Evolutionary conservation across 2,888 invertebrate genomes (phyloP), one percentile per base, ranked within the genome.

Genomic region (Troides aeacus): DNA sequence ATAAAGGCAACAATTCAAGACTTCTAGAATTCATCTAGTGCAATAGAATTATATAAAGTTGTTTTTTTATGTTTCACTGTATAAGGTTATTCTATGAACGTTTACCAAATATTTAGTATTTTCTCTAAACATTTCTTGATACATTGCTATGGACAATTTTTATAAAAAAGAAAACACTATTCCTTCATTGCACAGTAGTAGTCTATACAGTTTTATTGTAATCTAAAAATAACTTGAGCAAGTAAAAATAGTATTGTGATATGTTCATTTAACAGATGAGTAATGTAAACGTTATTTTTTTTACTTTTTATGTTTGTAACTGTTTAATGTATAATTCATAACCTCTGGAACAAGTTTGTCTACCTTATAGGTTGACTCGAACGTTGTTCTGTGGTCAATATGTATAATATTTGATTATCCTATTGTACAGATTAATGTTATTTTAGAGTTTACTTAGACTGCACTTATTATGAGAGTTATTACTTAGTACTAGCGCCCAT

Each of bases 81-180:
- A 72, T 73, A 59, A 70, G 71, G 68, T 72, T 78, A 77, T 81
- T 80, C 75, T 78, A 78, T 79, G 79, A 50, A 80, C 78, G 79
- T 81, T 77, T 77, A 71, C 53, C 21, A 63, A 60, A 61, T 59
- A 50, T 39, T 60, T 17, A 46, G 56, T 61, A 30, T 64, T 64
- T 64, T 64, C 61, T 62, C n/a, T 42, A 36, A 66, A 30, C 30
- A 30, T 30, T 30, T 30, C 5, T 30, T 30, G 30, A 30, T 3
- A 30, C 30, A 3, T 30, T 30, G 4, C 30, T 30, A 30, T 5
- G 5, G 5, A 30, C 30, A 30, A 30, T 3, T 24, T 3, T 10
- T 8, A 10, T 1, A 39, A 10, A 10, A 39, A 39, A 10, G 0
- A 39, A 39, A 10, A 10, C 10, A 39, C 8, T 39, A 39, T 39